Base-by-base conservation (phyloP, 2,113 vertebrate genomes). In the Oxyura jamaicensis region DNA sequence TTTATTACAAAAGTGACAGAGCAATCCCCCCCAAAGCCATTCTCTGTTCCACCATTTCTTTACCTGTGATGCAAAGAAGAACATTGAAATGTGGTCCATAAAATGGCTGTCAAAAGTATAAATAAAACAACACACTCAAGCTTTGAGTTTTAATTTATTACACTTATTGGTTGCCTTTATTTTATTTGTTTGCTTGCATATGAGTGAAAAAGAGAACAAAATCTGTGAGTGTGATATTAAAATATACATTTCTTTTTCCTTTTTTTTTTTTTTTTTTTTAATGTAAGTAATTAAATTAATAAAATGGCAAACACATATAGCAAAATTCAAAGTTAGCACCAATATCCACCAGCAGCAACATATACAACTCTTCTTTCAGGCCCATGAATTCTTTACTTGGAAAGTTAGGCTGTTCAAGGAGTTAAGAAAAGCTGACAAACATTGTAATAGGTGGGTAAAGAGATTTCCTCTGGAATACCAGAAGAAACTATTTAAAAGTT, bases 401-500 rank as follows among this genome's bases (percentile, higher is more conserved):
- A 73, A 91, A 66, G 69, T 52, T 63, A 59, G 8, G 3, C 5
- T 46, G 4, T n/a, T 5, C 79, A 79, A 73, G 74, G 46, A 52
- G 35, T 75, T 74, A 80, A 83, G 35, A 66, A 74, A 74, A 56
- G 17, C n/a, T 69, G 44, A 46, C 11, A 67, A 81, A 68, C 29
- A 26, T 52, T 92, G 46, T 86, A 86, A 75, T 69, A 69, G 13
- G 4, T 60, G 68, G 53, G n/a, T 82, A 75, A 75, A 62, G 35
- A 73, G 33, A 72, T 93, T 92, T 96, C 91, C 93, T 95, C 69
- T 75, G 36, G 69, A 56, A 75, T 60, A 60, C 7, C 0, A 1
- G 13, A n/a, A 89, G 73, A 86, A 93, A 91, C 29, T 79, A 29
- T 76, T 93, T 36, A 69, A 86, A 96, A 93, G 80, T 95, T 93